phyloP scores from a whole-genome alignment of 2,888 invertebrate genomes.

The Diplolepis rosae region DNA sequence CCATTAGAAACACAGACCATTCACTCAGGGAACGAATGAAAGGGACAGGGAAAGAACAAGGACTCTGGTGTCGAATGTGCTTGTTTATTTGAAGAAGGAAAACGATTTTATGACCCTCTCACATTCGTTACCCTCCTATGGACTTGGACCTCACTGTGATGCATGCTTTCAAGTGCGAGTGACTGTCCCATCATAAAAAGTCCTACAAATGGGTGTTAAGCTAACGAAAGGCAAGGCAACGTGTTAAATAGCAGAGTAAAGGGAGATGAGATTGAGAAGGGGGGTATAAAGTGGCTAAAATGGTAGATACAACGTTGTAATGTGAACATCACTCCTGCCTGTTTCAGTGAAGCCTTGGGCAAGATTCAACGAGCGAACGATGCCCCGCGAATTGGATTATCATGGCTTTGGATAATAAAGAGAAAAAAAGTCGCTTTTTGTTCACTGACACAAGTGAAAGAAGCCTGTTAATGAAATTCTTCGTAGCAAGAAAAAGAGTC shows the following conservation, averaged over 20 bases:
- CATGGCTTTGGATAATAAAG: background rate
- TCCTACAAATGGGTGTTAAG: constrained; percentile 53
- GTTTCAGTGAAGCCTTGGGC: background rate
- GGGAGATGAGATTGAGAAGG: background rate
- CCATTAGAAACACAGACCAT: background rate
- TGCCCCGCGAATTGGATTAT: background rate
- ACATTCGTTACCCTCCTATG: constrained; percentile 26
- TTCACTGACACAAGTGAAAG: background rate
- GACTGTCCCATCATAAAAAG: constrained; percentile 43
- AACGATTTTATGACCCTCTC: constrained; percentile 40
- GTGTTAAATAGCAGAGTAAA: background rate
- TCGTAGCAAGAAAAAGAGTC: background rate
- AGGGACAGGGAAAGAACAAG: background rate
- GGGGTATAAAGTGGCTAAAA: background rate
- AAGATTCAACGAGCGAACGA: constrained; percentile 3
- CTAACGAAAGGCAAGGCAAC: constrained; percentile 11
- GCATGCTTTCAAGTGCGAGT: background rate
- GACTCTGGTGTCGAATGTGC: constrained; percentile 11
- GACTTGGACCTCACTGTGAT: background rate
- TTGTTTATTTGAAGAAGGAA: constrained; percentile 5
- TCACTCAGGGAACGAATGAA: background rate
- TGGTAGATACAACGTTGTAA: background rate
- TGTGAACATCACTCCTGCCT: constrained; percentile 7
- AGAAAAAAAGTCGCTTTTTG: background rate
- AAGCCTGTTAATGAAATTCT: background rate